These are phyloP conservation scores for Micromussa lordhowensis DNA, from an alignment of 92 coral and sea anemone genomes.

Conservation along the genomic window DNA sequence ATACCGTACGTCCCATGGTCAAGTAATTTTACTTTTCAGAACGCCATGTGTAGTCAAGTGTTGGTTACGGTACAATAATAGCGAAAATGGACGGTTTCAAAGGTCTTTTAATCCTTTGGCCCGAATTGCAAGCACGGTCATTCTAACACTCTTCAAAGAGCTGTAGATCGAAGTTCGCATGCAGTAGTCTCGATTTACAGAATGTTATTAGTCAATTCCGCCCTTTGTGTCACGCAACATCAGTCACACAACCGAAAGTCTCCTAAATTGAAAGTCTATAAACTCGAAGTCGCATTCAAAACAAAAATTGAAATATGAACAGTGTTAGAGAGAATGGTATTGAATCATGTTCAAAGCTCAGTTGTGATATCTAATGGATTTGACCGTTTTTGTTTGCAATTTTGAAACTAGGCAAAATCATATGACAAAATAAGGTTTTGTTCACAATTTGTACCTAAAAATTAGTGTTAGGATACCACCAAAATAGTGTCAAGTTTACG, in stretches of 20 bases:
- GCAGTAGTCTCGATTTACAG: conserved; percentile 17
- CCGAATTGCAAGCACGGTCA: conserved; percentile 1
- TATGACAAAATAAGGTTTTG: not conserved
- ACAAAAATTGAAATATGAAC: conserved; percentile 18
- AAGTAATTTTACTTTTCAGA: conserved; percentile 22
- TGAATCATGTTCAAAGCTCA: conserved; percentile 27
- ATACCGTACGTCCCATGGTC: conserved; percentile 22
- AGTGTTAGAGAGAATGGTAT: conserved; percentile 27
- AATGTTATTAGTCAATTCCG: conserved; percentile 22
- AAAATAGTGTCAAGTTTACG: conserved; percentile 28
- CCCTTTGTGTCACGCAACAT: conserved; percentile 34
- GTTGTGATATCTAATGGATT: conserved; percentile 15
- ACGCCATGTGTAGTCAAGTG: conserved; percentile 23
- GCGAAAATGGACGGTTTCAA: conserved; percentile 24
- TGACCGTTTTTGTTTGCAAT: conserved; percentile 21
- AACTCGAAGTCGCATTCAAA: conserved; percentile 10
- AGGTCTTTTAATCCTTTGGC: conserved; percentile 21
- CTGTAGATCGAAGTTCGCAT: no score
- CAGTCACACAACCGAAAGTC: conserved; percentile 21
- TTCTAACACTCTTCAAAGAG: no score
- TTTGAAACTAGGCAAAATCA: conserved; percentile 19
- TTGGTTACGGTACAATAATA: conserved; percentile 30
- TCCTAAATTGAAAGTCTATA: conserved; percentile 10
- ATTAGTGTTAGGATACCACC: conserved; percentile 21
- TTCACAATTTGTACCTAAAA: conserved; percentile 20